Evolutionary conservation across 2,888 invertebrate genomes (phyloP).

Genomic region (Dioctria linearis): DNA sequence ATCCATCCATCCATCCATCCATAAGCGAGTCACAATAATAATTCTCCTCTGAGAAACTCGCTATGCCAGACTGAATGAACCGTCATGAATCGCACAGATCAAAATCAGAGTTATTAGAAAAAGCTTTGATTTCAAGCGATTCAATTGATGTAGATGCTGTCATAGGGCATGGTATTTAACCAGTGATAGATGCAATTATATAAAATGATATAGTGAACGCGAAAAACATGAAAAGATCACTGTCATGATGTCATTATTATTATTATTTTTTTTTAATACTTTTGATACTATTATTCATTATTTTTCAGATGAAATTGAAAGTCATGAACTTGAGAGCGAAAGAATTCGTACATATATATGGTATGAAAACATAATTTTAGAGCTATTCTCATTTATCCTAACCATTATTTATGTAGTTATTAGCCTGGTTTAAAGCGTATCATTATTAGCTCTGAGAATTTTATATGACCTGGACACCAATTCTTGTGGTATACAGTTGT

Average conservation of each 20-base stretch:
- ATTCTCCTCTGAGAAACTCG: not conserved
- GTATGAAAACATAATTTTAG: too few species aligned
- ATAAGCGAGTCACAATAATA: too few species aligned
- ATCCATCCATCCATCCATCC: not conserved
- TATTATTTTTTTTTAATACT: not conserved
- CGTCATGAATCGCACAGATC: not conserved
- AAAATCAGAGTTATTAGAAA: not conserved
- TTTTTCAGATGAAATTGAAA: conserved; percentile 24
- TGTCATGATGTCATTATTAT: conserved; percentile 16
- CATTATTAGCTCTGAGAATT: too few species aligned
- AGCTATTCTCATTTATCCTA: too few species aligned
- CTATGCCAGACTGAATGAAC: not conserved
- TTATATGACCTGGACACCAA: too few species aligned
- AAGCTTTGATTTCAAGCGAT: conserved; percentile 24
- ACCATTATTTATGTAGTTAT: too few species aligned
- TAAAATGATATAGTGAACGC: not conserved
- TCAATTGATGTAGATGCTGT: not conserved
- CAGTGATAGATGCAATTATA: conserved; percentile 10
- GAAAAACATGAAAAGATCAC: not conserved
- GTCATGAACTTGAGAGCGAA: not conserved
- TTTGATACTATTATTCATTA: not conserved
- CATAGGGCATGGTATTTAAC: conserved; percentile 14
- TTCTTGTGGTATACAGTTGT: too few species aligned
- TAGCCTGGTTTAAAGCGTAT: too few species aligned
- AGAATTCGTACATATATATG: too few species aligned